These are phyloP conservation scores for Sebastes steindachneri DNA, from an alignment of 2,797 vertebrate genomes.

Conservation along the genomic window DNA sequence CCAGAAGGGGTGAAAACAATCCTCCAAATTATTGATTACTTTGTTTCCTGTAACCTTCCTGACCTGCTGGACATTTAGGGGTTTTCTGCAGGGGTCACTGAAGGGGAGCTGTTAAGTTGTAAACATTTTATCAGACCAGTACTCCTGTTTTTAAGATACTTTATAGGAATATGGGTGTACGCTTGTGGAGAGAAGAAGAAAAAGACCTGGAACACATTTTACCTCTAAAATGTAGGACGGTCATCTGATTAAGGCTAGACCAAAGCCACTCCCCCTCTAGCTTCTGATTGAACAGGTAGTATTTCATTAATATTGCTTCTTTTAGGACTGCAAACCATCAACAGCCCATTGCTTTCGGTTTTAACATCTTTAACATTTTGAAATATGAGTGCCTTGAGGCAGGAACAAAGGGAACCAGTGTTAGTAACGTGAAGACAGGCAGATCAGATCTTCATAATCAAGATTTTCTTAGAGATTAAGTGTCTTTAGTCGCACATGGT, in stretches of 20 bases:
- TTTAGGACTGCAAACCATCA: background rate
- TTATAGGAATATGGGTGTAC: constrained; percentile 38
- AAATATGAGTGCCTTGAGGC: background rate
- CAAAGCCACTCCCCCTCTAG: constrained; percentile 2
- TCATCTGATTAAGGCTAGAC: constrained; percentile 58
- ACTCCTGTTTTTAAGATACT: constrained; percentile 26
- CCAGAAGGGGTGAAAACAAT: background rate
- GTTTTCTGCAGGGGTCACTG: constrained; percentile 16
- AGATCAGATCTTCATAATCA: constrained; percentile 7
- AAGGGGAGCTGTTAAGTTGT: constrained; percentile 41
- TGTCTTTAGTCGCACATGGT: background rate
- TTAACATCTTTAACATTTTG: constrained; percentile 2
- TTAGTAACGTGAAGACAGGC: background rate
- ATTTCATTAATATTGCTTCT: constrained; percentile 68
- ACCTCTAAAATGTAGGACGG: constrained; percentile 14
- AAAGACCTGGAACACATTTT: constrained; percentile 35
- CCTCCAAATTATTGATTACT: background rate
- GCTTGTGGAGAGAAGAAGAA: constrained; percentile 32
- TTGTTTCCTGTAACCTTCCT: constrained; percentile 23
- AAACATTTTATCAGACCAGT: constrained; percentile 57
- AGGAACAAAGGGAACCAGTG: background rate
- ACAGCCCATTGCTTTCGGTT: background rate
- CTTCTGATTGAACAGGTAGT: constrained; percentile 37
- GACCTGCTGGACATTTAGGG: constrained; percentile 5
- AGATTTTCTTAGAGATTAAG: background rate